Evolutionary conservation across 2,113 vertebrate genomes (phyloP).

Genomic region (Struthio camelus): DNA sequence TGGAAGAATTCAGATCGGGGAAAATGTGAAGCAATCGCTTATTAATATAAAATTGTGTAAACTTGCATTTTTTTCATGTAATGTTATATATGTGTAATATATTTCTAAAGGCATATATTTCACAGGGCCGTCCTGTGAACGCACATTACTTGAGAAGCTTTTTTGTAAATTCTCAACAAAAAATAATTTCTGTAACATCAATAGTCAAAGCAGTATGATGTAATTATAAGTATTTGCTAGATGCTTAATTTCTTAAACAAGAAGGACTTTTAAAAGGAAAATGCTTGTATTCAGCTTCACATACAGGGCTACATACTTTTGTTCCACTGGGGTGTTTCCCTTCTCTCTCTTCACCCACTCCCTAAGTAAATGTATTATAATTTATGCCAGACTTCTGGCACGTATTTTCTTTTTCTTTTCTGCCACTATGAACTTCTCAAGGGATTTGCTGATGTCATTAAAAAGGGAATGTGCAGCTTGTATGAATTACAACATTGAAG

Average conservation of each 20-base stretch:
- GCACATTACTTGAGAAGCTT: neutral
- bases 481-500: conserved; percentile 52
- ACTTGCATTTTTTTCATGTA: neutral
- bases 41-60: neutral
- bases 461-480: conserved; percentile 50
- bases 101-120: neutral
- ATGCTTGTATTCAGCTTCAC: neutral
- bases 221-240: neutral
- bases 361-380: conserved; percentile 20
- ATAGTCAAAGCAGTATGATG: neutral
- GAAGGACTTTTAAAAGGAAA: neutral
- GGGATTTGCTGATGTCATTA: conserved; percentile 62
- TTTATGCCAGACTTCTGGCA: conserved; percentile 36
- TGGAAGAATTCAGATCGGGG: neutral
- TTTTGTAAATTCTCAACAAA: neutral
- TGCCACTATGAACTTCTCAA: conserved; percentile 21
- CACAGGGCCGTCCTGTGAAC: neutral
- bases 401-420: conserved; percentile 7
- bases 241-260: neutral
- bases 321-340: neutral
- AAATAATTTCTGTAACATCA: neutral
- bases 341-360: conserved; percentile 2
- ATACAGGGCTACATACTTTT: neutral
- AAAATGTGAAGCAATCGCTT: neutral
- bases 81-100: neutral